Base-by-base conservation (phyloP, 2,888 invertebrate genomes). In the Drosophila mimica region DNA sequence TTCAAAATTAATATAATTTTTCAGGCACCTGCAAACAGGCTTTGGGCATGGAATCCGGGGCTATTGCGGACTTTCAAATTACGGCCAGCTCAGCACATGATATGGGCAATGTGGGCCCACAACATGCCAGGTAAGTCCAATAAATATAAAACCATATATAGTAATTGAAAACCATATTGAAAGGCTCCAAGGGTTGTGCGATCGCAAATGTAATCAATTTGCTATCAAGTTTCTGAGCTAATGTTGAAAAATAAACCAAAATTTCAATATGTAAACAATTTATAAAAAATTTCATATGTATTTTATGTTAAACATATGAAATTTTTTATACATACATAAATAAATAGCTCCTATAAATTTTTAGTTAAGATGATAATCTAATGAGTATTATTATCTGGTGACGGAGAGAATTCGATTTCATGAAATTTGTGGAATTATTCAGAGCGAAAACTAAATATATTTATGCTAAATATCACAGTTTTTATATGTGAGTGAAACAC, bases 1-100 rank as follows among this genome's bases (percentile, higher is more conserved):
- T 68, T 48, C 28, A 46, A 53, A 17, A 54, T 64, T 66, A 49
- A 54, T 36, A 51, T 30, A 30, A 49, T 49, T 67, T 71, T 81
- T 34, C 94, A 96, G 96, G 94, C 91, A 94, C 95, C 92, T 96
- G 96, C 93, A 94, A 94, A 85, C 94, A 94, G 82, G 94, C 97
- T 46, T 93, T 97, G 92, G 97, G 97, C 82, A 96, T 97, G 97
- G 96, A 97, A 93, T 95, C 96, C 60, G 96, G 96, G 69, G 94
- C 94, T 78, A 97, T 97, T 91, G 95, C 95, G 84, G 96, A 97
- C 93, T 94, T 95, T 82, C 96, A 96, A 92, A 95, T 97, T 92
- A 95, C 95, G 66, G 96, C 97, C 77, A 97, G 96, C 90, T 97
- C 97, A 58, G 96, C 96, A 80, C 97, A 96, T 93, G 97, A 97